Percentiles rank a stretch among this genome's conserved stretches.
Conservation (phyloP, 2,797 vertebrate genomes). For the Argya squamiceps region DNA sequence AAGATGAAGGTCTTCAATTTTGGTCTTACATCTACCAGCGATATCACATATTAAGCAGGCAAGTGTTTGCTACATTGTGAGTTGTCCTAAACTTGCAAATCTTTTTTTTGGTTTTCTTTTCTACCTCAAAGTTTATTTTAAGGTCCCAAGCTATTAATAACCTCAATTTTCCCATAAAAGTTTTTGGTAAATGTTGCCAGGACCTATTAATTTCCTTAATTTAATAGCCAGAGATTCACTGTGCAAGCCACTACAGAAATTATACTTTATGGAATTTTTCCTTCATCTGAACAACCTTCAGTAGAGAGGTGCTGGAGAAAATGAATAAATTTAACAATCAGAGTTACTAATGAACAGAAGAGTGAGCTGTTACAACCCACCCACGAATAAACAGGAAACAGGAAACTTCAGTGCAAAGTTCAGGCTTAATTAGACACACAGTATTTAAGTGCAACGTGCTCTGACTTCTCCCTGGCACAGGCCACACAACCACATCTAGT, state of each 20-base stretch:
- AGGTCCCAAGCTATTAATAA: not conserved
- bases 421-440: not conserved
- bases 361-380: not conserved
- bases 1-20: not conserved
- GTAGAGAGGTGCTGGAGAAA: not conserved
- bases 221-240: not conserved
- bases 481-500: not conserved
- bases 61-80: not conserved
- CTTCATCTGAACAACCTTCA: not conserved
- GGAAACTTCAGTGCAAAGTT: not conserved
- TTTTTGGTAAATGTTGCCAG: not conserved
- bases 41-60: not conserved
- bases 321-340: not conserved
- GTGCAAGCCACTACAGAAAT: not conserved
- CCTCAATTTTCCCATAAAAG: not conserved
- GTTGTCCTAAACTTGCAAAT: not conserved
- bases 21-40: not conserved
- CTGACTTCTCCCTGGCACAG: not conserved
- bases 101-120: rapidly evolving
- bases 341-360: not conserved
- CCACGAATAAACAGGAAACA: not conserved
- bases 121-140: not conserved
- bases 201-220: not conserved
- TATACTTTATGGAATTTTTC: not conserved
- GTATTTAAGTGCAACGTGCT: not conserved